Conservation (phyloP, 2,113 vertebrate species). For the Gopherus flavomarginatus region DNA sequence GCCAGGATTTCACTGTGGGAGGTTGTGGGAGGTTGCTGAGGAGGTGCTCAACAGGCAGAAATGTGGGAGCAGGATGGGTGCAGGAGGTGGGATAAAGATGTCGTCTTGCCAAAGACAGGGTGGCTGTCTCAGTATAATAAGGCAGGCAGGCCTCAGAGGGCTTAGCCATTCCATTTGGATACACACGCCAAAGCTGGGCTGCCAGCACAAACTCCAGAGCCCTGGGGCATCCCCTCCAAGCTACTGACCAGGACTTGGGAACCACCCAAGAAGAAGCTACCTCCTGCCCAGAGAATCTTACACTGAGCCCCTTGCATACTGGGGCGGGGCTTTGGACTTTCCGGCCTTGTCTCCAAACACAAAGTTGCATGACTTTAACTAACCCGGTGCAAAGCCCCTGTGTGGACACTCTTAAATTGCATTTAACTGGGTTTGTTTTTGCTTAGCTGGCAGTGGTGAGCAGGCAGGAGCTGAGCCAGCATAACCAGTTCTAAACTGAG, state of each 20-base stretch:
- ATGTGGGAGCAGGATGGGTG: background rate
- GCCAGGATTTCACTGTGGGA: background rate
- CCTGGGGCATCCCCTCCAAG: background rate
- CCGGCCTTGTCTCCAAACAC: background rate
- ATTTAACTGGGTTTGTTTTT: background rate
- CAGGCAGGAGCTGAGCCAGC: background rate
- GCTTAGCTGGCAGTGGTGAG: background rate
- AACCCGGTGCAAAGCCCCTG: background rate
- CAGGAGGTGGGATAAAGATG: background rate
- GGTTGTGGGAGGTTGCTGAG: background rate
- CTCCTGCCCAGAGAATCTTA: background rate
- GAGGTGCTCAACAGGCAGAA: background rate
- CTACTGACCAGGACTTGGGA: background rate
- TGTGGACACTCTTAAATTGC: background rate
- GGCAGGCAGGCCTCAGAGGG: background rate
- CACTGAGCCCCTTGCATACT: background rate
- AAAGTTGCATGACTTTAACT: background rate
- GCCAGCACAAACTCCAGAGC: background rate
- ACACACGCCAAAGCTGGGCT: background rate
- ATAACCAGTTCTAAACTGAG: background rate
- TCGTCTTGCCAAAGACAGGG: too few relatives aligned
- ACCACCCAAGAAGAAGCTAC: background rate
- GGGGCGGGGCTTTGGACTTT: background rate
- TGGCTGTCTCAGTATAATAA: background rate
- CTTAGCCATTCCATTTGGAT: background rate